phyloP scores from a whole-genome alignment of 2,113 vertebrate species.

The Calidris pygmaea region DNA sequence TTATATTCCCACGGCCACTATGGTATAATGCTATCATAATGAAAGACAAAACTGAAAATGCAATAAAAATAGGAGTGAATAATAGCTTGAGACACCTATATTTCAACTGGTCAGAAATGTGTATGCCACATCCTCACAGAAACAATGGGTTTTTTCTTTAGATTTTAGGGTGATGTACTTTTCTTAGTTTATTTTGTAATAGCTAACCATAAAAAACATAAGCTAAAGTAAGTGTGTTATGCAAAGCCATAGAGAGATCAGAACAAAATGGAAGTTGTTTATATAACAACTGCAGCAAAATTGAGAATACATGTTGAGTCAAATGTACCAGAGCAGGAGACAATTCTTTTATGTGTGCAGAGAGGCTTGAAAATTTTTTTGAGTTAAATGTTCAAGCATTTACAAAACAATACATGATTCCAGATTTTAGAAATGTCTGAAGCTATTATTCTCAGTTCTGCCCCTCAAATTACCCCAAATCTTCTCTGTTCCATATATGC shows the following conservation, averaged over 20 bases:
- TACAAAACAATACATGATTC: slow-evolving; percentile 40
- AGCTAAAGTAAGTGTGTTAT: not conserved
- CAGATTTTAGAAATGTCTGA: slow-evolving; percentile 27
- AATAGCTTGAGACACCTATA: not conserved
- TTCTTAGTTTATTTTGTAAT: not conserved
- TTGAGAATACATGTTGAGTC: slow-evolving; percentile 54
- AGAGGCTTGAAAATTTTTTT: slow-evolving; percentile 33
- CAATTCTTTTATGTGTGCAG: slow-evolving; percentile 24
- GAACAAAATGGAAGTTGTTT: slow-evolving; percentile 53
- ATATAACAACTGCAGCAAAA: slow-evolving; percentile 47
- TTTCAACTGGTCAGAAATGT: not conserved
- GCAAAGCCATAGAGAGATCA: slow-evolving; percentile 18
- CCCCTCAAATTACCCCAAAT: slow-evolving; percentile 23
- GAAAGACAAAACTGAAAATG: not conserved
- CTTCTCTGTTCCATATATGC: not conserved
- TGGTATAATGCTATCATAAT: not conserved
- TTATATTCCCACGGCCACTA: not conserved
- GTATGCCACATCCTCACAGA: not conserved
- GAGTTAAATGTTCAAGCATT: slow-evolving; percentile 27
- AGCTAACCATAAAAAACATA: not conserved
- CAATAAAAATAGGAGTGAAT: not conserved
- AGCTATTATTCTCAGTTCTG: slow-evolving; percentile 39
- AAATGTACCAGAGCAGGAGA: slow-evolving; percentile 53
- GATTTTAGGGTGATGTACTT: not conserved
- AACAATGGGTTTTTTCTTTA: not conserved